Evolutionary conservation across 2,888 invertebrate genomes (phyloP), one percentile per base, ranked within the genome.

Genomic region (Lacanobia oleracea): DNA sequence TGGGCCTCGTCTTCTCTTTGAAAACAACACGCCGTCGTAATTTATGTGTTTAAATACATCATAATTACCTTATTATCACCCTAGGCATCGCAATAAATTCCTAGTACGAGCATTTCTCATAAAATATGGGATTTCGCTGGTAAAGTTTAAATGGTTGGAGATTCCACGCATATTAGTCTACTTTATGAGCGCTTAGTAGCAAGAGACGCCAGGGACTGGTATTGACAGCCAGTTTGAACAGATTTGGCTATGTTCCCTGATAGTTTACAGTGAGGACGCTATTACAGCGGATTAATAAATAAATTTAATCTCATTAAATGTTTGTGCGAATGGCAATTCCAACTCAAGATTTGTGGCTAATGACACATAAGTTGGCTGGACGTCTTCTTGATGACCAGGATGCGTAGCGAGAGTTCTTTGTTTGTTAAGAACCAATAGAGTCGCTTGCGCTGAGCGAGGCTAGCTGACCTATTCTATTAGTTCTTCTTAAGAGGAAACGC

Each of bases 161-260:
- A 78, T 71, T 61, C 61, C 65, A 50, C 48, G 43, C 48, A 65
- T 82, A 50, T 43, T 51, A 67, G 61, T 61, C 7, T 43, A 40
- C 9, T 79, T 56, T 37, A 61, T 51, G 61, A 40, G 8, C 27
- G 9, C 18, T 51, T 23, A 18, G 9, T n/a, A 40, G 27, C 16
- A n/a, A 56, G 23, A 56, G 10, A 43, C n/a, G 45, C 51, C 33
- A 65, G 53, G 33, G 48, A 33, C 14, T 16, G 21, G 23, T 54
- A 54, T 48, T 79, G 23, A 48, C 48, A 65, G 53, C 40, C 9
- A 21, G 16, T 79, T 50, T 54, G 10, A 37, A 4, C 14, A 2
- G 8, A 56, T n/a, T 79, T 79, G 50, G 61, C 80, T 73, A 27
- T 33, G 18, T 50, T 56, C 27, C 18, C 18, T 57, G 56, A 7